Percentiles rank a stretch among this genome's conserved stretches.
Evolutionary conservation across 2,888 invertebrate species (phyloP).

Genomic region (Drosophila birchii): DNA sequence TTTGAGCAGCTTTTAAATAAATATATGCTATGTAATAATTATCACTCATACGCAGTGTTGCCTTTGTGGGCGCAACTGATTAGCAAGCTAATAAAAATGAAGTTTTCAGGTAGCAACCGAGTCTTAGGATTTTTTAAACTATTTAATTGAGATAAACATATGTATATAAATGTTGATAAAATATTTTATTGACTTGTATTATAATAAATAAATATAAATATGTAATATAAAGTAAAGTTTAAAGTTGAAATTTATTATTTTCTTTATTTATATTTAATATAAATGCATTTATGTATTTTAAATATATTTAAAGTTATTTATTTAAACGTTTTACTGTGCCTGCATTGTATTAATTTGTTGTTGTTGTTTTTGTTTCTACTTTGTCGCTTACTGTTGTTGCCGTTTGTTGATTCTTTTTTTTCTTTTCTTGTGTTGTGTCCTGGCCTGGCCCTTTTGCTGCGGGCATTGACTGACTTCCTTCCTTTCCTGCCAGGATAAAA

Average conservation of each 20-base stretch:
- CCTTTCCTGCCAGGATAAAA: constrained; percentile 47
- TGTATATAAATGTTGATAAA: neutral
- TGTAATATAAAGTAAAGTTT: neutral
- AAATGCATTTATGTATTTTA: neutral
- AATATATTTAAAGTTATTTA: neutral
- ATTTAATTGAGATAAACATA: neutral
- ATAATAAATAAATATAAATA: neutral
- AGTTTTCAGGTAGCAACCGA: neutral
- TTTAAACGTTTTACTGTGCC: constrained; percentile 12
- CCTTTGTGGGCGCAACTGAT: neutral
- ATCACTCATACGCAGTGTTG: constrained; percentile 12
- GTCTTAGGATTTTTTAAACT: too few relatives aligned
- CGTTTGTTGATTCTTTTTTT: constrained; percentile 55
- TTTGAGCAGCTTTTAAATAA: neutral
- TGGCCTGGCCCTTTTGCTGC: constrained; percentile 67
- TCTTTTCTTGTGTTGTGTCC: neutral
- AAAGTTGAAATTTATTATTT: neutral
- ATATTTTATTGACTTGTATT: neutral
- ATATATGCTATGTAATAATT: neutral
- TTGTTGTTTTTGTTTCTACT: constrained; percentile 70
- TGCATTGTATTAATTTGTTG: constrained; percentile 54
- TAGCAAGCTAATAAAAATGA: neutral
- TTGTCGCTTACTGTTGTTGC: constrained; percentile 63
- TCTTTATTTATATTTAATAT: neutral
- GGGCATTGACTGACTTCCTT: constrained; percentile 80